Base-by-base conservation (phyloP, 1,140 invertebrate genomes). In the Acyrthosiphon pisum region DNA sequence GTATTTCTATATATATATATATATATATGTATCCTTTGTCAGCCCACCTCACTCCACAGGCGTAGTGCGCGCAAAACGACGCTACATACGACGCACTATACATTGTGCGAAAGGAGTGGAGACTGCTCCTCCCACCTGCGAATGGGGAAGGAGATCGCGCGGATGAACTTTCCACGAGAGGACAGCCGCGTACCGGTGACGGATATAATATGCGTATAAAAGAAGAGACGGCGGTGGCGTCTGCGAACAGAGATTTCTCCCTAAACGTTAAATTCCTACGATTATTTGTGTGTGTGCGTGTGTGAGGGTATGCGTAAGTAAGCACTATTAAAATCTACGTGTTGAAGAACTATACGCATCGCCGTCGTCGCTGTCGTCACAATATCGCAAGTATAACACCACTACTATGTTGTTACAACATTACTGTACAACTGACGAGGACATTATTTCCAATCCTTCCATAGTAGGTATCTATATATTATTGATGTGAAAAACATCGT, bases 251-350 rank as follows among this genome's bases (percentile, higher is more conserved):
- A 90, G 53, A 90, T 90, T 68, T 53, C 9, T 37, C 46, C 41
- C 56, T 76, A 68, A 91, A 91, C 90, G 90, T 91, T 91, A 44
- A 91, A 91, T 91, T 91, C 90, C 90, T 91, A 60, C 56, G 56
- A 37, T 8, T 89, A 1, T 46, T 0, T 37, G 18, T 81, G 14
- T 81, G n/a, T 37, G 68, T 81, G n/a, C 0, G 30, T n/a, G 68
- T 23, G 81, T 83, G 35, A 22, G n/a, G 37, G n/a, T 83, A 18
- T 37, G 76, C 37, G 35, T 83, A 18, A 18, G 26, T 76, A 68
- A 30, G 30, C 4, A 11, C 60, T 30, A 68, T 68, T 68, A 30
- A 14, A 68, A 68, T 68, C 41, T 41, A n/a, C 60, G 30, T 68
- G 60, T 14, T 30, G 30, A 68, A 68, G 11, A 68, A 68, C 30